Evolutionary conservation across 2,113 vertebrate genomes (phyloP), one percentile per base, ranked within the genome.

Genomic region (Planiliza haematocheilus): DNA sequence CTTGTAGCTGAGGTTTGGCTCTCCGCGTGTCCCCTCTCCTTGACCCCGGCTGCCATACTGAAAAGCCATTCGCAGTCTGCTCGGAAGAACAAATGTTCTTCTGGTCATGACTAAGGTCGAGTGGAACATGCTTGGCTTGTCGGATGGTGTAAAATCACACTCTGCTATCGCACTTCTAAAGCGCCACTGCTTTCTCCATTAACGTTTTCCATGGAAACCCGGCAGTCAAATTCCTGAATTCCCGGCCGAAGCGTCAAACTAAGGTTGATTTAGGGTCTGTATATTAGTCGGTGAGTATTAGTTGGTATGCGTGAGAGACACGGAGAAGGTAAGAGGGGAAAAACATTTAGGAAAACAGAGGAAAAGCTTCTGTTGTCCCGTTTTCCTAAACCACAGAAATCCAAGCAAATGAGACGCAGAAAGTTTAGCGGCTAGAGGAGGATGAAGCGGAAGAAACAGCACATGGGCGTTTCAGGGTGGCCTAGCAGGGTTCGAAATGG

Each of bases 71-170:
- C 66, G 75, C 60, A 55, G 36, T 64, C 76, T 45, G 64, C 69
- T 81, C 45, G 77, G 77, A 80, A 86, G 83, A 91, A 91, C 79
- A 91, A 87, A 85, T 80, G 75, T 83, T 85, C 81, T 87, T 74
- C 77, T 78, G n/a, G n/a, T n/a, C n/a, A n/a, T n/a, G n/a, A n/a
- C n/a, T n/a, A n/a, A n/a, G n/a, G n/a, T n/a, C n/a, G 81, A 87
- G 82, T 49, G 58, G 83, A 92, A 90, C 92, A 92, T 71, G 86
- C 80, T 89, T 81, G 86, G 86, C 88, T 83, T 66, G 81, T 87
- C 81, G 64, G 65, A 55, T 42, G 9, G 65, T 82, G 87, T 86
- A 87, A 88, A 88, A 87, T 88, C 84, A 72, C 85, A 88, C 77
- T 78, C 82, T 70, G 38, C 74, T 59, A 78, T 87, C 77, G 70